Base-by-base conservation (phyloP, 2,888 invertebrate species). In the Drosophila macrothrix region DNA sequence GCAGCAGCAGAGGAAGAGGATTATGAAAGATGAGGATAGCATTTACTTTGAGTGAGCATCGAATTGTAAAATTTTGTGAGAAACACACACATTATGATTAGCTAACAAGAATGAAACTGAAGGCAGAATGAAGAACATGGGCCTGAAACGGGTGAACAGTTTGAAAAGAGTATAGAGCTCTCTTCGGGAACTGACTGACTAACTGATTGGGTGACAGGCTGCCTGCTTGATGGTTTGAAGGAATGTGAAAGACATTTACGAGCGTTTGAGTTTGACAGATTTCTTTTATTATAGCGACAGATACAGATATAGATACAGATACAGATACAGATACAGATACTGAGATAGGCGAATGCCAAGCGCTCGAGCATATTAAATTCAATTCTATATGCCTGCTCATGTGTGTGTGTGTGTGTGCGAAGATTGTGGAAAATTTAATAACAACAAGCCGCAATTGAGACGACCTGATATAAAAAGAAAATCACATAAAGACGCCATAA, bases 251-350 rank as follows among this genome's bases (percentile, higher is more conserved):
- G 88, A 88, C 88, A 83, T 88, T 88, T 88, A 88, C 88, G 83
- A 90, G 83, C 83, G 71, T 78, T 83, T 84, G 83, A 88, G 80
- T 88, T 88, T 88, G 88, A 88, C 88, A 88, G 86, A 88, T 88
- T 86, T 88, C 78, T 82, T 88, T 84, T 85, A 84, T 88, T 86
- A 82, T 73, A 86, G 70, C 84, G 78, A 80, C 84, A 82, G 80
- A 73, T 73, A 33, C 53, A n/a, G 19, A n/a, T n/a, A 39, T 9
- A n/a, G n/a, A 14, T 37, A 37, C 37, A 16, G 19, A 39, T 9
- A 83, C 84, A 83, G 73, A 73, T 9, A 25, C 16, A 1, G 7
- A n/a, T n/a, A n/a, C n/a, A 83, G 77, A 71, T 73, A 82, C 73
- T 66, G 67, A 62, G n/a, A n/a, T n/a, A 73, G 80, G 75, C 64